Base-by-base conservation (phyloP, 2,797 vertebrate genomes). In the Pseudocheirus occidentalis region DNA sequence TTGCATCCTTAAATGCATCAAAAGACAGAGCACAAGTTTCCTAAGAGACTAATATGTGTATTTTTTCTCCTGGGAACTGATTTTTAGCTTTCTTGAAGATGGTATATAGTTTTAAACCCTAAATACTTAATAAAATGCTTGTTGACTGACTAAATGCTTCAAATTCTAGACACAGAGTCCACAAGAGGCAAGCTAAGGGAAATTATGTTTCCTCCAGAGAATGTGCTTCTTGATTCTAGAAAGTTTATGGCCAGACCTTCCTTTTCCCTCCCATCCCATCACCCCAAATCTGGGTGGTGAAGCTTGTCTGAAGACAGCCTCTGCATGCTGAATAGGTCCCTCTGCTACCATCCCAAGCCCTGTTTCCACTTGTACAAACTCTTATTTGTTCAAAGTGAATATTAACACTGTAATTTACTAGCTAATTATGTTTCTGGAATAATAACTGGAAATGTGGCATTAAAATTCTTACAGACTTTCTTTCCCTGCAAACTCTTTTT, bases 371-470 rank as follows among this genome's bases (percentile, higher is more conserved):
- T 97, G 97, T 97, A 96, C 98, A 98, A 98, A 98, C 97, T 98
- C 98, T 98, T 98, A 98, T 98, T 98, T 98, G 98, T 99, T 98
- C 98, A 98, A 98, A 98, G 97, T 97, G 98, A 98, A 99, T 99
- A 99, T 99, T 98, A 99, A 98, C 98, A 98, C 96, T 98, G 97
- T 98, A 98, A 99, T 99, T 99, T 99, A 98, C 98, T 98, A 99
- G 98, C 98, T 98, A 99, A 99, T 99, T 99, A 98, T 96, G 97
- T 98, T 98, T 98, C 97, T 98, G 98, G 98, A 98, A 98, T 98
- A 98, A 98, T 99, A 99, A 98, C 98, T 96, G 98, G 97, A 98
- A 98, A 98, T 97, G 97, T 94, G 98, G 94, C 97, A 97, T 98
- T 98, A 98, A 98, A 98, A 98, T 97, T 96, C 92, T 97, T 55